Evolutionary conservation across 30 jellyfish, hydroid and myxozoan species (phyloP), one percentile per base, ranked within the genome.

Genomic region (Aurelia sp.): DNA sequence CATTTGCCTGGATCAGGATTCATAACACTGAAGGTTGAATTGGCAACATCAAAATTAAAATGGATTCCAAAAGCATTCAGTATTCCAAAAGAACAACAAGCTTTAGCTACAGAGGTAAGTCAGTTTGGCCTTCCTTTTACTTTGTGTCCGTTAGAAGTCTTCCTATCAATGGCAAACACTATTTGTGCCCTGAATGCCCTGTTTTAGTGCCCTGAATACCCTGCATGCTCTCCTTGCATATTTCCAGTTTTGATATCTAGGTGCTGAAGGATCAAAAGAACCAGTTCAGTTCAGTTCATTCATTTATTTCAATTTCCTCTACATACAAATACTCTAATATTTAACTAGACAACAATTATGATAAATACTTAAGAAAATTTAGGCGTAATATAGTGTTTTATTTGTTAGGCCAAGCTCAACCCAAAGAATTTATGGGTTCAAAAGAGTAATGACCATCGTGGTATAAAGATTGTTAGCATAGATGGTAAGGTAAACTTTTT

Each of bases 361-460:
- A n/a, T n/a, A n/a, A n/a, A n/a, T n/a, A n/a, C n/a, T n/a, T n/a
- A n/a, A n/a, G n/a, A n/a, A n/a, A n/a, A 27, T 27, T 27, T 27
- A 27, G 33, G 33, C 2, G 33, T 27, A 27, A 27, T 19, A 1
- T 19, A 1, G 10, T 40, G 0, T 11, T 55, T 64, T 10, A 27
- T 4, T 13, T 47, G 61, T 48, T 55, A 93, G 98, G 91, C 93
- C n/a, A 55, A 50, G 76, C 60, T 50, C 21, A 64, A 82, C 66
- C 94, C 96, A 4, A 92, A 84, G 11, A 82, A 82, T 23, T 79
- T 82, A 13, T 93, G 98, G 98, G 97, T 93, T 17, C 98, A 93
- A 72, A 93, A 93, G 47, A 87, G 98, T 64, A 93, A 93, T 84
- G 91, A 88, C 62, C 98, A 93, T 64, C 73, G 98, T 35, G 98